Evolutionary conservation across 2,888 invertebrate genomes (phyloP), one percentile per base, ranked within the genome.

Genomic region (Lottia scabra): DNA sequence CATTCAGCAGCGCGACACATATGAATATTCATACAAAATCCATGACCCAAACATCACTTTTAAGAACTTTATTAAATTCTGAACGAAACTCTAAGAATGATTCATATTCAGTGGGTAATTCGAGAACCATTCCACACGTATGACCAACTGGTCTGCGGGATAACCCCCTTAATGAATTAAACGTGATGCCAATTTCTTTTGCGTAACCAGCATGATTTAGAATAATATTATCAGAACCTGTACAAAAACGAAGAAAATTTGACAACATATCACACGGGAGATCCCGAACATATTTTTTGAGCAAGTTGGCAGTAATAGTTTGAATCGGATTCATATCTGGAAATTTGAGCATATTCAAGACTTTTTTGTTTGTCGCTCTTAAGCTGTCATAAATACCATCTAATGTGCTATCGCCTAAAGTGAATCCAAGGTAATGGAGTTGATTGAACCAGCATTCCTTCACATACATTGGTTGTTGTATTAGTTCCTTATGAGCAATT

Each of bases 21-120:
- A n/a, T n/a, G 12, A 56, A 56, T 56, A 23, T 56, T 56, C 23
- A 56, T 19, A 56, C 19, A 56, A 56, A 56, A 56, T 56, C 56
- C 19, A 56, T 56, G 23, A 56, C 56, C 56, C 56, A 56, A 56
- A 56, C 56, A 56, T 56, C 56, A 23, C 56, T 56, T 56, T 56
- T 56, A 56, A 56, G 56, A 56, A 56, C 19, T n/a, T 56, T 56
- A 23, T 16, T 56, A n/a, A 56, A n/a, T n/a, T 56, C 56, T 19
- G 56, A 56, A 8, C n/a, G 56, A 56, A 56, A 56, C n/a, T 48
- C 48, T 13, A 48, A 19, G 15, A 48, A 48, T 48, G 48, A 48
- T n/a, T 48, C 48, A 1, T 48, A 48, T 8, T 48, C 48, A 5
- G 27, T 27, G 15, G 38, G 30, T 30, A 38, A 16, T 43, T 65